These are phyloP conservation scores for Zosterops hypoxanthus DNA, from an alignment of 2,113 vertebrate species.

Conservation along the genomic window DNA sequence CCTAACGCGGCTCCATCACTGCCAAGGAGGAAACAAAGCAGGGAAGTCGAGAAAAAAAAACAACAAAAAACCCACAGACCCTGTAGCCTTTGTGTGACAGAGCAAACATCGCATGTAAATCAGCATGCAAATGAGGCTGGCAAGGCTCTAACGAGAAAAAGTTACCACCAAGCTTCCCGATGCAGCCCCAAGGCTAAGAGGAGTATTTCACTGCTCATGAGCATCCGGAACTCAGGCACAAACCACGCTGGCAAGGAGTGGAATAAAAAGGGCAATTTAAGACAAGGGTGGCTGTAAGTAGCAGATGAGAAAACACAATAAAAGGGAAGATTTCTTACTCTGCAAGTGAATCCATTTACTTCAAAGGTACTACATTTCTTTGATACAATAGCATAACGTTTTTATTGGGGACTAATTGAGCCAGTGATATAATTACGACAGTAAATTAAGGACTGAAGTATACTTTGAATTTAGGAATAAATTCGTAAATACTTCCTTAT, in stretches of 20 bases:
- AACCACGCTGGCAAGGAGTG: background rate
- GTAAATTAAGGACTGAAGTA: conserved; percentile 54
- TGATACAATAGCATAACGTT: background rate
- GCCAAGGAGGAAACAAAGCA: background rate
- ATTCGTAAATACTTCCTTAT: conserved; percentile 49
- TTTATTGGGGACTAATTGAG: conserved; percentile 68
- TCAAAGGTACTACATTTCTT: conserved; percentile 34
- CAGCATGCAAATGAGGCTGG: conserved; percentile 31
- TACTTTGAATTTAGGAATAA: conserved; percentile 45
- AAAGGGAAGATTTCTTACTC: conserved; percentile 7
- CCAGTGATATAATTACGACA: conserved; percentile 58
- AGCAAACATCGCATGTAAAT: background rate
- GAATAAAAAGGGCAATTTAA: conserved; percentile 25
- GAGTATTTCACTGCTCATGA: background rate
- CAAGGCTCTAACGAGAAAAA: background rate
- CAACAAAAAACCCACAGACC: background rate
- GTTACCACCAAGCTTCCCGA: background rate
- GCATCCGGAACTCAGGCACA: background rate
- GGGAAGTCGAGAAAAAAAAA: background rate
- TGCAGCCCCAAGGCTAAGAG: conserved; percentile 23
- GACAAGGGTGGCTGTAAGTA: background rate
- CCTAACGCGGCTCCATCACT: rapidly evolving
- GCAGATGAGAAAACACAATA: conserved; percentile 7
- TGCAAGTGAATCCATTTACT: conserved; percentile 27
- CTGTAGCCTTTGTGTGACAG: background rate